phyloP scores from a whole-genome alignment of 2,113 vertebrate genomes.

The Coregonus clupeaformis region DNA sequence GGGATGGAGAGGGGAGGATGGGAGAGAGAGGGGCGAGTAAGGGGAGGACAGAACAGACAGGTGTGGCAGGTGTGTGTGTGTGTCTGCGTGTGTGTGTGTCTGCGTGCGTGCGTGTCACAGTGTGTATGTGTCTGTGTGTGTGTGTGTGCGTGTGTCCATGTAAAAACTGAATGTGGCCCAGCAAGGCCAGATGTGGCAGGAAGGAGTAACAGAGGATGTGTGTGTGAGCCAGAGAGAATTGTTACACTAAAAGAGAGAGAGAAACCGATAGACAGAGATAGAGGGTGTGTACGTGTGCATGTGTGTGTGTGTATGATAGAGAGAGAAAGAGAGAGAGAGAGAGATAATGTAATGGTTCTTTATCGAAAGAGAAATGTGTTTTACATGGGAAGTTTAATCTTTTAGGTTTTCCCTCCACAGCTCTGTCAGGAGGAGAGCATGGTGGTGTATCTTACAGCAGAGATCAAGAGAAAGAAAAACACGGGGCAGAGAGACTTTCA shows the following conservation, averaged over 20 bases:
- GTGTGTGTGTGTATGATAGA: background rate
- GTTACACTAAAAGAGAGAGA: background rate
- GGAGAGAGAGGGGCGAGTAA: too few species aligned
- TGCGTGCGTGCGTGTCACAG: too few species aligned
- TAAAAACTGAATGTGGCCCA: background rate
- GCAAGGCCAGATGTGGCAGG: constrained; percentile 5
- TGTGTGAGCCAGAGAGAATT: background rate
- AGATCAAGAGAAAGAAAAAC: background rate
- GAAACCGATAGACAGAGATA: background rate
- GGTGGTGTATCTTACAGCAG: background rate
- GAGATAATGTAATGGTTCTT: background rate
- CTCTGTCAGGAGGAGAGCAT: too few species aligned
- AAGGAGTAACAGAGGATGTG: background rate
- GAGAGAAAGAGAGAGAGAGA: background rate
- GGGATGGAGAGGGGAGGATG: too few species aligned
- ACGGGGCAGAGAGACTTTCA: background rate
- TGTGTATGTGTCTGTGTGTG: too few species aligned
- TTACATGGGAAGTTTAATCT: too few species aligned
- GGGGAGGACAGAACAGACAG: too few species aligned
- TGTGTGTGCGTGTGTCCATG: constrained; percentile 2
- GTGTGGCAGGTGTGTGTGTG: background rate
- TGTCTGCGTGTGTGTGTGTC: background rate
- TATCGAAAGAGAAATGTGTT: background rate
- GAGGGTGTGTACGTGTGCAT: too few species aligned
- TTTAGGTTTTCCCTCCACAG: too few species aligned